phyloP scores from a whole-genome alignment of 1,140 invertebrate species.

The Bursaphelenchus mucronatus region DNA sequence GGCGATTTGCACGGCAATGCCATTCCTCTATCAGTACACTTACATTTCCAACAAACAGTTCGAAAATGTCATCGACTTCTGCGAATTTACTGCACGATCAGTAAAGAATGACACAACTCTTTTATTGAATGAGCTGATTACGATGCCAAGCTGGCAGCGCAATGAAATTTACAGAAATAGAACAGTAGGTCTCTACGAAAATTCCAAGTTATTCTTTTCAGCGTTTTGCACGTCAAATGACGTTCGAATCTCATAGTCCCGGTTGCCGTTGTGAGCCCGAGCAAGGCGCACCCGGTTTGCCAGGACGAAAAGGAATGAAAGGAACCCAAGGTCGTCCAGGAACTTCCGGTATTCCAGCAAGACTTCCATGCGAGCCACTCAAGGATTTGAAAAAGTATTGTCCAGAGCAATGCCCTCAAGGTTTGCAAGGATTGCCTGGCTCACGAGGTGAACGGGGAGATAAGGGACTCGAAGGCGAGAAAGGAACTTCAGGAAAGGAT shows the following conservation, averaged over 20 bases:
- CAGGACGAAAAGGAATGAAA: conserved; percentile 42
- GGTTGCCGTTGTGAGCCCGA: conserved; percentile 38
- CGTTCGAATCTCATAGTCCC: conserved; percentile 8
- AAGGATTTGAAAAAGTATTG: conserved; percentile 50
- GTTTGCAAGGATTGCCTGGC: conserved; percentile 33
- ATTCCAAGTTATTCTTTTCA: conserved; percentile 22
- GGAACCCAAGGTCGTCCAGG: conserved; percentile 30
- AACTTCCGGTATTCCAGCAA: conserved; percentile 41
- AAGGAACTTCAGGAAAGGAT: conserved; percentile 37
- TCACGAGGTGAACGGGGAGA: conserved; percentile 24
- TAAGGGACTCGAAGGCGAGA: conserved; percentile 3
- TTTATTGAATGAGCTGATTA: conserved; percentile 24
- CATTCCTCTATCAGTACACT: conserved; percentile 41
- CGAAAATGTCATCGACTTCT: conserved; percentile 38
- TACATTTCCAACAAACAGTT: conserved; percentile 39
- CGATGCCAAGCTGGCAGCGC: conserved; percentile 22
- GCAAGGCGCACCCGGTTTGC: conserved; percentile 25
- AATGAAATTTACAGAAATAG: conserved; percentile 7
- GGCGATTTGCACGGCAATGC: conserved; percentile 28
- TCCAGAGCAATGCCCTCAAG: conserved; percentile 43
- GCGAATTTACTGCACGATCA: conserved; percentile 40
- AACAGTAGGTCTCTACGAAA: conserved; percentile 6
- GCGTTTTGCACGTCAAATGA: conserved; percentile 22
- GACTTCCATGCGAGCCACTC: conserved; percentile 45
- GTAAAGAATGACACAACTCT: conserved; percentile 33